Conservation (phyloP, 2,888 invertebrate species). For the Desoria tigrina region DNA sequence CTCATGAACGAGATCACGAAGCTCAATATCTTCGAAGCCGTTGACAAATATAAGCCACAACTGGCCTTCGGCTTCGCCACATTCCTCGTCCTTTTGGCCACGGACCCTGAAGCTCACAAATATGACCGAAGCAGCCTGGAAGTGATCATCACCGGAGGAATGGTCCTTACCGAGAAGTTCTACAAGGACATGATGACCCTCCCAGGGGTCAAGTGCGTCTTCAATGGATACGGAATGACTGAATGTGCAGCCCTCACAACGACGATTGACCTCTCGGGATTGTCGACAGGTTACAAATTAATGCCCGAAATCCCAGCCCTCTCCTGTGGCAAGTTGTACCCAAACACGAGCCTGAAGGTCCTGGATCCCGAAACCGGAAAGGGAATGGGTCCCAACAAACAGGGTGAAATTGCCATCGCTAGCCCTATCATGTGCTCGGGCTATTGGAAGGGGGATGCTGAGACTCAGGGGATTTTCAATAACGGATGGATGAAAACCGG, state of each 20-base stretch:
- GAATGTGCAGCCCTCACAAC: constrained; percentile 37
- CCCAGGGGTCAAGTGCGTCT: constrained; percentile 30
- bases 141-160: constrained; percentile 48
- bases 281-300: constrained; percentile 31
- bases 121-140: no score
- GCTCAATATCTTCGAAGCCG: no score
- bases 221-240: constrained; percentile 44
- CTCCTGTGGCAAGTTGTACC: constrained; percentile 46
- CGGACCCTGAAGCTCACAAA: constrained; percentile 48
- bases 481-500: constrained; percentile 45
- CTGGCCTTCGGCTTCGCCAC: constrained; percentile 52
- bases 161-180: constrained; percentile 32
- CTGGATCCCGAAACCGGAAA: constrained; percentile 44
- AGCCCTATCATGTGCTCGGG: constrained; percentile 49
- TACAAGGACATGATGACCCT: constrained; percentile 41
- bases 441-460: constrained; percentile 45
- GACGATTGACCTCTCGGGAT: constrained; percentile 46
- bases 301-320: constrained; percentile 41
- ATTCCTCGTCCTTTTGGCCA: constrained; percentile 39
- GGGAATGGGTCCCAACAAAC: constrained; percentile 39
- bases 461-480: constrained; percentile 30
- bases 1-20: no score
- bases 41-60: no score
- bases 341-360: constrained; percentile 41
- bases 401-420: constrained; percentile 44